phyloP scores from a whole-genome alignment of 2,113 vertebrate genomes.

The Anoura caudifer region DNA sequence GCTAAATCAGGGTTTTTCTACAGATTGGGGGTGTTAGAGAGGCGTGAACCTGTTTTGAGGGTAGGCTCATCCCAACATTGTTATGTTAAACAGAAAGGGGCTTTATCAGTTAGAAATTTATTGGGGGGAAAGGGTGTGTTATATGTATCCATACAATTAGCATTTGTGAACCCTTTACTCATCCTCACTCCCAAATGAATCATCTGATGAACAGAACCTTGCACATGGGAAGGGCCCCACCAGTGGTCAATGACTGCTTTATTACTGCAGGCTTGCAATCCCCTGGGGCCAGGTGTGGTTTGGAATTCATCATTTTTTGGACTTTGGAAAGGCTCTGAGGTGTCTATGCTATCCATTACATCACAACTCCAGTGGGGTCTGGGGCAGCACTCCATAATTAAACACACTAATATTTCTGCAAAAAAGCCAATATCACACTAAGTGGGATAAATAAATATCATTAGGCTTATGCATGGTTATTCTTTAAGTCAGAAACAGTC shows the following conservation, averaged over 20 bases:
- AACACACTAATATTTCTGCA: background rate
- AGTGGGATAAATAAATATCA: background rate
- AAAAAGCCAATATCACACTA: background rate
- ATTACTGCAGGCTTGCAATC: background rate
- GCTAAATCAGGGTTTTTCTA: background rate
- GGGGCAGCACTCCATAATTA: background rate
- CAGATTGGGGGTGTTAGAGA: background rate
- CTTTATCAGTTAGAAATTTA: background rate
- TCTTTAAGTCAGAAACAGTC: background rate
- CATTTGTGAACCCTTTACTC: background rate
- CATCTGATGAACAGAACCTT: background rate
- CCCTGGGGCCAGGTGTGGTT: background rate
- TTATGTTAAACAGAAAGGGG: background rate
- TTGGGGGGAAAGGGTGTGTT: background rate
- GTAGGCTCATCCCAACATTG: background rate
- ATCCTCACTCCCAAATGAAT: background rate
- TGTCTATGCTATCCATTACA: rapidly evolving
- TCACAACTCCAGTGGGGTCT: background rate
- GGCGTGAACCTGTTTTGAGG: background rate
- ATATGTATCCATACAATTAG: background rate
- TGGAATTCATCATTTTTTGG: background rate
- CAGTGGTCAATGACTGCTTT: background rate
- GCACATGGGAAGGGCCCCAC: background rate
- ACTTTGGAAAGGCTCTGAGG: background rate
- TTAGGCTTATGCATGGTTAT: background rate